These are phyloP conservation scores for Lycopodina hypogea DNA, from an alignment of 37 sponge, comb jelly and placozoan genomes.

Conservation along the genomic window DNA sequence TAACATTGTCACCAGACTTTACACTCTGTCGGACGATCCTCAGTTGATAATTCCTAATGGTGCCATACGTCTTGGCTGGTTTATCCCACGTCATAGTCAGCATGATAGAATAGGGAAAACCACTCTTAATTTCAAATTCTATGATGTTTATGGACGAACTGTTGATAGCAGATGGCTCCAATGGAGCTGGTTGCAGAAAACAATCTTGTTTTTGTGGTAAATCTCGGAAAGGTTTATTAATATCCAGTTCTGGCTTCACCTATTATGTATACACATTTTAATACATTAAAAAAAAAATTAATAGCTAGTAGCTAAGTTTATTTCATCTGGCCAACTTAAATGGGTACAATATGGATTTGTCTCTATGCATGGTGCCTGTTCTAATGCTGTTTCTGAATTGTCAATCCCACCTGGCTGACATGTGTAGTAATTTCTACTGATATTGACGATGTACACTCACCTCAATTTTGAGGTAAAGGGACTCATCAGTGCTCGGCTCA, in stretches of 20 bases:
- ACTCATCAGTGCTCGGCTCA: no score
- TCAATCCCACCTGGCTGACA: no score
- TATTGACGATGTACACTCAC: no score
- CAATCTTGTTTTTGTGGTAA: slow-evolving; percentile 6
- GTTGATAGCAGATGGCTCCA: slow-evolving; percentile 6
- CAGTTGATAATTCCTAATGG: slow-evolving; percentile 2
- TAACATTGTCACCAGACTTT: not conserved
- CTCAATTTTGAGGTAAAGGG: no score
- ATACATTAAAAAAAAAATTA: not conserved
- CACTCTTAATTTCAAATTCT: not conserved
- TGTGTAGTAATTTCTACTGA: no score
- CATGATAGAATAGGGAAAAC: not conserved
- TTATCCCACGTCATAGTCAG: slow-evolving; percentile 19
- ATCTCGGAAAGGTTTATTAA: not conserved
- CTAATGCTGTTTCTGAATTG: no score
- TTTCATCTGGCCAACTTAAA: no score
- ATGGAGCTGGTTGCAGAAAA: not conserved
- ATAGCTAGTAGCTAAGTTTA: not conserved
- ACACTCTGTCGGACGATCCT: not conserved
- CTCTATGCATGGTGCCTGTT: no score
- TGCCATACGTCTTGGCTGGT: slow-evolving; percentile 8
- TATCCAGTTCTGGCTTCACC: not conserved
- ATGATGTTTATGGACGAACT: not conserved
- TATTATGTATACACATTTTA: not conserved
- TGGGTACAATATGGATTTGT: no score